Conservation (phyloP, 2,113 vertebrate species). For the Salvelinus sp. region DNA sequence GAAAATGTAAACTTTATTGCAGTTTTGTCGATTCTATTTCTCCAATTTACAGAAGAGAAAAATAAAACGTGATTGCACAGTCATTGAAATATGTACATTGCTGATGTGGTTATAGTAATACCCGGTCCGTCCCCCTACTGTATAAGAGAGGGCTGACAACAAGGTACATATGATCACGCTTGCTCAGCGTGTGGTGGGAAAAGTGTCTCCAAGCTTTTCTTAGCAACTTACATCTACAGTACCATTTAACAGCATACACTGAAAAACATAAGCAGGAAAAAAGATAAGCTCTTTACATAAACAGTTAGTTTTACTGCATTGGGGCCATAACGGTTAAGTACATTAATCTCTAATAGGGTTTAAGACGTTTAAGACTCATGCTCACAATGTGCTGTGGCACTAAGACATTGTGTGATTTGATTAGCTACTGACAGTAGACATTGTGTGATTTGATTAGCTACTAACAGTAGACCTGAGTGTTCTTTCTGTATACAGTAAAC, state of each 20-base stretch:
- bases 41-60: slow-evolving; percentile 70
- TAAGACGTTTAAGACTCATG: slow-evolving; percentile 71
- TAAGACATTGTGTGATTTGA: slow-evolving; percentile 78
- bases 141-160: slow-evolving; percentile 43
- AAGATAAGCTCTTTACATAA: slow-evolving; percentile 38
- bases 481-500: slow-evolving; percentile 52
- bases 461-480: slow-evolving; percentile 67
- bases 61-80: slow-evolving; percentile 68
- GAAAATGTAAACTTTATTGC: slow-evolving; percentile 83
- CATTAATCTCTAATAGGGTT: slow-evolving; percentile 68
- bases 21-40: slow-evolving; percentile 67
- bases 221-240: slow-evolving; percentile 41
- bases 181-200: slow-evolving; percentile 39
- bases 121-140: slow-evolving; percentile 42
- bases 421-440: slow-evolving; percentile 66
- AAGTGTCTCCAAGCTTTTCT: slow-evolving; percentile 52
- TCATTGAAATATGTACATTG: slow-evolving; percentile 67
- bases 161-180: slow-evolving; percentile 40
- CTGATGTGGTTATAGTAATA: slow-evolving; percentile 65
- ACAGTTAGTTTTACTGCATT: slow-evolving; percentile 27
- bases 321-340: slow-evolving; percentile 70
- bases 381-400: slow-evolving; percentile 52
- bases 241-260: slow-evolving; percentile 37
- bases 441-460: slow-evolving; percentile 67
- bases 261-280: slow-evolving; percentile 41